Evolutionary conservation across 2,797 vertebrate species (phyloP).

Genomic region (Anableps anableps): DNA sequence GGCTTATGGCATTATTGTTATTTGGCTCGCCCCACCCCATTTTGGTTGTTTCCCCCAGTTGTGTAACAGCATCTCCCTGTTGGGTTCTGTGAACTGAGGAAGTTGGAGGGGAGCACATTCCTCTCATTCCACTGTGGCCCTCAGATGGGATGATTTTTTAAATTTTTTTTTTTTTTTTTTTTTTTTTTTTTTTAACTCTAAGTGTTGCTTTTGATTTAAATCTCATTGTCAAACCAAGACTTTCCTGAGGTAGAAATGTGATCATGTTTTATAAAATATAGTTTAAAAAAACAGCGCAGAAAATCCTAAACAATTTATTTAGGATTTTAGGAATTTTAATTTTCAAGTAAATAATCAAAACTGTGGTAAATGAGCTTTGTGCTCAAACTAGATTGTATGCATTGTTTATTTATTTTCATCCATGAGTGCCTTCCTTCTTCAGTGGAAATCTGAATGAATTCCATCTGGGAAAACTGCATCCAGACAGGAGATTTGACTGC

Average conservation of each 20-base stretch:
- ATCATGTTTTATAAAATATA: not conserved
- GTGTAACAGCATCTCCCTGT: conserved; percentile 60
- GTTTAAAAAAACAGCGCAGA: conserved; percentile 7
- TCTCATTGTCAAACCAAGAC: not conserved
- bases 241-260: not conserved
- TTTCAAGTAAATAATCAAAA: conserved; percentile 25
- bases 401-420: conserved; percentile 17
- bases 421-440: conserved; percentile 15
- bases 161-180: too few species aligned
- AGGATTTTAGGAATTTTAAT: conserved; percentile 6
- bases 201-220: not conserved
- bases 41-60: conserved; percentile 51
- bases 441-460: conserved; percentile 34
- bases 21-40: conserved; percentile 42
- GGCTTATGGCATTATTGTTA: conserved; percentile 62
- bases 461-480: conserved; percentile 30
- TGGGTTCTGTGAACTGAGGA: conserved; percentile 57
- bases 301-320: not conserved
- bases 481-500: conserved; percentile 38
- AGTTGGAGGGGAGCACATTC: conserved; percentile 67
- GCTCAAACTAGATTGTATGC: conserved; percentile 7
- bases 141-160: conserved; percentile 54
- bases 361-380: conserved; percentile 7
- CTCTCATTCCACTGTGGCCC: conserved; percentile 62
- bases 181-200: not conserved